Evolutionary conservation across 2,888 invertebrate species (phyloP), one percentile per base, ranked within the genome.

Genomic region (Ormyrus thymus): DNA sequence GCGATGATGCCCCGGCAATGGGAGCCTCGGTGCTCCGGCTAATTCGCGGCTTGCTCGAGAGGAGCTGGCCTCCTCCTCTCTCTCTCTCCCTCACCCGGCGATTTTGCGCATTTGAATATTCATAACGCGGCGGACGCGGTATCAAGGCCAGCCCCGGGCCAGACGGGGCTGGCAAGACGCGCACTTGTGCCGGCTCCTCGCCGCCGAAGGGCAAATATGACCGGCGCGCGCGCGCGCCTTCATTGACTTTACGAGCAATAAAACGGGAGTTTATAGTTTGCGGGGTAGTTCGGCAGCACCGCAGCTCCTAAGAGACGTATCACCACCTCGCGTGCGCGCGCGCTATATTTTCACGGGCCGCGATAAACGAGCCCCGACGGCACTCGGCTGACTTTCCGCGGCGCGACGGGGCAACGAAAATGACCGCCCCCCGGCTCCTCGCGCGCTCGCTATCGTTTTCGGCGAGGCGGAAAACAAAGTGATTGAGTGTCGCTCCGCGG

Each of bases 211-310:
- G 87, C 86, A 85, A 87, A 88, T 87, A 88, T 86, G 87, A 87
- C 87, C 85, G 29, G 29, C 29, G 29, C 29, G 3, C 29, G 29
- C 29, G 29, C 29, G 2, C 29, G 86, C 86, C 80, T 88, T 87
- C 87, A 85, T 88, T 86, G 86, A 84, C 85, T 89, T 89, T 89
- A 89, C 87, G 89, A 87, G 74, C 89, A 84, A 85, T 89, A 87
- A 89, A 89, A 86, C 86, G 85, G 84, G 83, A 84, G 85, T 88
- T 88, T 88, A 89, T 86, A 85, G 88, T 85, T 87, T 84, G 86
- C 85, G 81, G 76, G 78, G 83, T 76, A 80, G 81, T 75, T 82
- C 76, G 74, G 75, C 80, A 50, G 45, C 53, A 15, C 51, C 45
- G 50, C 48, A n/a, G 48, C 61, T 62, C 70, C 51, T 62, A 46